phyloP scores from a whole-genome alignment of 2,888 invertebrate genomes.

The Callosobruchus maculatus region DNA sequence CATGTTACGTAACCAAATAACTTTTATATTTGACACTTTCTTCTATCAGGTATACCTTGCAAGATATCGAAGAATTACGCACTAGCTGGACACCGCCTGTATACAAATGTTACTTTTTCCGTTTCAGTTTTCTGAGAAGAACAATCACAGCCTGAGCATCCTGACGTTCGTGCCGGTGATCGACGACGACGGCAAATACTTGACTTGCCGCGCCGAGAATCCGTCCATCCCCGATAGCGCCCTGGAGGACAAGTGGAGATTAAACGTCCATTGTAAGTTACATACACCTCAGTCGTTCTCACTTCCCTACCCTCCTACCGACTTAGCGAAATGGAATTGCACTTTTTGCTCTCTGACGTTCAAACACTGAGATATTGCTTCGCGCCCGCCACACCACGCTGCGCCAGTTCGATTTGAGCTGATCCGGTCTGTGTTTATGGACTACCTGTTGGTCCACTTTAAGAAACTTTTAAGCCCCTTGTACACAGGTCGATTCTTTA shows the following conservation, averaged over 20 bases:
- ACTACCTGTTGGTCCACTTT: neutral
- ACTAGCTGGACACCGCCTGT: too few species aligned
- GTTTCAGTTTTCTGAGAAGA: constrained; percentile 72
- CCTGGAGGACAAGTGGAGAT: constrained; percentile 82
- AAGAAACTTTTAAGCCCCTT: neutral
- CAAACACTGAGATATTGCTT: neutral
- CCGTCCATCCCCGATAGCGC: constrained; percentile 77
- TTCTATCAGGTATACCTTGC: too few species aligned
- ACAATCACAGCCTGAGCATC: constrained; percentile 81
- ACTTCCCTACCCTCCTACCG: constrained; percentile 1
- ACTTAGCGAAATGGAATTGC: neutral
- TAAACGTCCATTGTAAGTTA: constrained; percentile 83
- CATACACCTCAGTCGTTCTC: constrained; percentile 12
- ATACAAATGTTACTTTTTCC: neutral
- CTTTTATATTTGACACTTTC: too few species aligned
- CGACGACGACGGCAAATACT: constrained; percentile 85
- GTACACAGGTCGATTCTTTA: too few species aligned
- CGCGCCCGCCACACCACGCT: neutral
- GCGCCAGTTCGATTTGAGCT: neutral
- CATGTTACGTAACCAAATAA: too few species aligned
- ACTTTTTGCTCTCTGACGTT: neutral
- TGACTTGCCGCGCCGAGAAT: constrained; percentile 86
- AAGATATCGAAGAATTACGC: too few species aligned
- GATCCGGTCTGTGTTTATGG: neutral
- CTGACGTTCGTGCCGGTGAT: constrained; percentile 78